Base-by-base conservation (phyloP, 2,888 invertebrate genomes). In the Eudasyphora cyanicolor region DNA sequence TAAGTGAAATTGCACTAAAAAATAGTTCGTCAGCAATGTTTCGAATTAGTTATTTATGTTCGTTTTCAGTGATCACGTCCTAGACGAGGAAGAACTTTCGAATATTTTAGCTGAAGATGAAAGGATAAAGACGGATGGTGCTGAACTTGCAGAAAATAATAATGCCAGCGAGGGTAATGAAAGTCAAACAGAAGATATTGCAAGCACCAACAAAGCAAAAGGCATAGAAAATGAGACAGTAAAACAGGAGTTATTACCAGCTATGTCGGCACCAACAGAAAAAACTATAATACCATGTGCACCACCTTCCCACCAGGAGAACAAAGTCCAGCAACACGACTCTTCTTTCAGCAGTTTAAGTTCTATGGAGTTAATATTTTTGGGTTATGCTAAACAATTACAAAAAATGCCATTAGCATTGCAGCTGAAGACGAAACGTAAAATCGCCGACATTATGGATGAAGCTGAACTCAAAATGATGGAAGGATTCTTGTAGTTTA, bases 381-480 rank as follows among this genome's bases (percentile, higher is more conserved):
- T 87, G 0, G 86, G 86, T 6, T 87, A 86, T 79, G 87, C 87
- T 0, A 87, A 86, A 14, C 84, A 84, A 51, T 76, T 87, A 21
- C 85, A 87, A 78, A 85, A 82, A 62, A 87, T 87, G 87, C 87
- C 87, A 7, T 32, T 84, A 10, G 10, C 76, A 0, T 6, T 86
- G 64, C 86, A 86, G 69, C 45, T 86, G 27, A 80, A 85, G 76
- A 85, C 85, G 14, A 87, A 86, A 73, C 85, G 86, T 17, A 87
- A 86, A 83, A 87, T 87, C 17, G 76, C 86, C 7, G 86, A 86
- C 54, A 76, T 86, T 27, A 87, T 87, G 85, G 86, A 87, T 73
- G 85, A 86, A 51, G 86, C 86, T 10, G 86, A 86, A 79, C 57
- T 86, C 10, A 45, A 85, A 76, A 75, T 86, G 77, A 75, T 84